These are phyloP conservation scores for Crenichthys baileyi DNA, from an alignment of 2,797 vertebrate genomes.

Conservation along the genomic window DNA sequence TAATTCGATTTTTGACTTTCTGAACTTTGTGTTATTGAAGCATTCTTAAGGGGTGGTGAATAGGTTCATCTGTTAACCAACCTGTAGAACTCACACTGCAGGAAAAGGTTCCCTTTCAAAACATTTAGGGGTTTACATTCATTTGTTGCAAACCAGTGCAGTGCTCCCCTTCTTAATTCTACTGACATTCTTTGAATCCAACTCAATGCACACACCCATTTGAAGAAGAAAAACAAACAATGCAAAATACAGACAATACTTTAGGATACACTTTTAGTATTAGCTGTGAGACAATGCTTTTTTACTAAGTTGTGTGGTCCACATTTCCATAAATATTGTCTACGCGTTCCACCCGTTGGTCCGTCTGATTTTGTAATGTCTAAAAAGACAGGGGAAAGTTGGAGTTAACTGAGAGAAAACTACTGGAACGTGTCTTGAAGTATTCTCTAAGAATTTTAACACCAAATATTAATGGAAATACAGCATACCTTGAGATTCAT, in stretches of 20 bases:
- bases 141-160: not conserved
- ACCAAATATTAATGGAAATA: not conserved
- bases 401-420: not conserved
- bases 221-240: not conserved
- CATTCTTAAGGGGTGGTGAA: not conserved
- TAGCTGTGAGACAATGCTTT: conserved; percentile 2
- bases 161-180: not conserved
- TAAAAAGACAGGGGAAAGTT: conserved; percentile 42
- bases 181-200: not conserved
- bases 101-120: not conserved
- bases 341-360: conserved; percentile 5
- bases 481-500: conserved; percentile 58
- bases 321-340: conserved; percentile 63
- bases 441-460: conserved; percentile 6
- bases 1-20: not conserved
- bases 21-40: not conserved
- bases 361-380: conserved; percentile 15
- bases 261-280: not conserved
- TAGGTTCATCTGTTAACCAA: not conserved
- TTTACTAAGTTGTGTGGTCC: conserved; percentile 11
- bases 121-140: not conserved
- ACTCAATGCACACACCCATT: not conserved
- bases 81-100: not conserved
- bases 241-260: not conserved
- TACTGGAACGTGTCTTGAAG: not conserved